Base-by-base conservation (phyloP, 2,113 vertebrate species). In the Junco hyemalis region DNA sequence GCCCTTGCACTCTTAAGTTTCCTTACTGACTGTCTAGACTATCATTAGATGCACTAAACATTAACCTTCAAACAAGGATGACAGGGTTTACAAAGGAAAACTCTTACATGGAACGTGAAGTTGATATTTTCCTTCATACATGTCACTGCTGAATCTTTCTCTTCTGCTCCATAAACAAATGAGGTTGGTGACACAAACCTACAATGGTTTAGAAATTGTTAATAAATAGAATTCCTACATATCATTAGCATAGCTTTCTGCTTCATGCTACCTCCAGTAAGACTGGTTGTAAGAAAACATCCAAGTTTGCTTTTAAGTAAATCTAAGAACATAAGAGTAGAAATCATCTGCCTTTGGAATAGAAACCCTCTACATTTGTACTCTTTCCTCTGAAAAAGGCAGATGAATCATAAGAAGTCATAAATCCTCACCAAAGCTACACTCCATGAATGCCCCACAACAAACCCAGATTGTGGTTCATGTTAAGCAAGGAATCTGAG, bases 41-140 rank as follows among this genome's bases (percentile, higher is more conserved):
- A 12, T 48, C 23, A 31, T 24, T 40, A 84, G 33, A 61, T 26
- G 78, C 23, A 71, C 13, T 24, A 31, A 81, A 45, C 19, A 54
- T 82, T 71, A 83, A 40, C 36, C 38, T 88, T 92, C 56, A 64
- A 60, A 77, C 31, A 50, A 71, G 19, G 16, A 38, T 47, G 69
- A 86, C 1, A 22, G 8, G 13, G 4, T 90, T 59, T 63, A 76
- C 84, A 89, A 78, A 65, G 54, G 50, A 86, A 63, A 93, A 33
- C 59, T 77, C 97, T 97, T 98, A 99, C 99, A 61, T 99, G 98
- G 96, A 99, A 99, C 18, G 99, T 99, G 96, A 99, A 98, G 96
- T 99, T 99, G 88, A 99, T 98, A 72, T 76, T 98, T 92, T 99
- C 98, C 24, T 95, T 80, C 97, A 98, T 98, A 92, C 99, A 99